Base-by-base conservation (phyloP, 2,797 vertebrate species). In the Lindbergichthys nudifrons region DNA sequence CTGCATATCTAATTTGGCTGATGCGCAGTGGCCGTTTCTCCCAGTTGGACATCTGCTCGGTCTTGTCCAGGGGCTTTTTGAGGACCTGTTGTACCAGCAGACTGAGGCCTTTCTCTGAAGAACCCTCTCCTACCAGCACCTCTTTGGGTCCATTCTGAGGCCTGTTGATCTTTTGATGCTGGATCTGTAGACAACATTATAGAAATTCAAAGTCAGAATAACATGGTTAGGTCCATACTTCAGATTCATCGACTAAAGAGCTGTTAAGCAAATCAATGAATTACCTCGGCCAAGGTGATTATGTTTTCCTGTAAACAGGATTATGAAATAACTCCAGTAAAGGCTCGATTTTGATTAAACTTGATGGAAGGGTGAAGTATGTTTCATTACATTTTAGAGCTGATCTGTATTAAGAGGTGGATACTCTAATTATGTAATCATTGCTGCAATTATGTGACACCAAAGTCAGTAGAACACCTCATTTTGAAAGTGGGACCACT, bases 31-130 rank as follows among this genome's bases (percentile, higher is more conserved):
- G 97, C 53, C 96, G 92, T 51, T 92, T 96, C 85, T 97, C 95
- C 97, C 96, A 97, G 92, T 96, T 96, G 18, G 97, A 98, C 73
- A 98, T 91, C 93, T 97, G 96, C 83, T 98, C 95, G 0, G 81
- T 89, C 88, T 98, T 97, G 89, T 98, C 95, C 63, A 98, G 93
- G 3, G 97, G 95, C 53, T 90, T 95, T 47, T 97, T 96, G 75
- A 97, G 88, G 54, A 97, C 92, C 32, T 96, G 95, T 46, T 95
- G 95, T 52, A 97, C 96, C 77, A 97, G 75, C 46, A 96, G 92
- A 89, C 96, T 97, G 67, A 98, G 96, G 1, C 97, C 97, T 83
- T 95, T 95, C 89, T 95, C 91, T 0, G 87, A 70, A 7, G 85
- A 80, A 26, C 85, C 61, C 14, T 92, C 83, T 23, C 90, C 87